Evolutionary conservation across 2,797 vertebrate genomes (phyloP).

Genomic region (Thaleichthys pacificus): DNA sequence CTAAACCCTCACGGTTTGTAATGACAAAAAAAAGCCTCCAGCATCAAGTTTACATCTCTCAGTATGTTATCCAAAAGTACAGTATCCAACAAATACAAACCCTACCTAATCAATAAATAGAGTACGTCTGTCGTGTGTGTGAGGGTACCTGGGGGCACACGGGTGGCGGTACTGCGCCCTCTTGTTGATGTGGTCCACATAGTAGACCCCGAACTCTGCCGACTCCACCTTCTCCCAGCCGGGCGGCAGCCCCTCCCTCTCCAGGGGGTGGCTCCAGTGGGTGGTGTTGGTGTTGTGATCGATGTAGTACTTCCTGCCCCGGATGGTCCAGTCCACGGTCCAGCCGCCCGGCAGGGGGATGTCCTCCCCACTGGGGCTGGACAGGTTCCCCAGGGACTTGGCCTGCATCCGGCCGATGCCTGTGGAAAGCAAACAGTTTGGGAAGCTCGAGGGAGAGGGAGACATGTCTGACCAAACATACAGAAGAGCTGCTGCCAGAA

Average conservation of each 20-base stretch:
- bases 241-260: conserved; percentile 93
- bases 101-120: too few relatives aligned
- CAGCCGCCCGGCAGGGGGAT: conserved; percentile 92
- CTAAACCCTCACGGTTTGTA: too few relatives aligned
- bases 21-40: too few relatives aligned
- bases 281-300: conserved; percentile 99
- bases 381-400: conserved; percentile 95
- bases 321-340: conserved; percentile 97
- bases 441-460: conserved; percentile 30
- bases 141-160: conserved; percentile 90
- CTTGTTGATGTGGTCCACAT: conserved; percentile 97
- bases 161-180: conserved; percentile 95
- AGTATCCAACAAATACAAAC: too few relatives aligned
- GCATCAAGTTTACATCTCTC: too few relatives aligned
- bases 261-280: conserved; percentile 97
- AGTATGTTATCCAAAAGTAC: too few relatives aligned
- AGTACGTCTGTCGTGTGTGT: background rate
- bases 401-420: conserved; percentile 94
- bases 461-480: conserved; percentile 39
- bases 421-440: conserved; percentile 55
- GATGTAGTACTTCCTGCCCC: conserved; percentile 97
- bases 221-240: conserved; percentile 98
- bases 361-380: conserved; percentile 88
- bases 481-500: conserved; percentile 36
- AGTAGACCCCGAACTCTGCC: conserved; percentile 92